Base-by-base conservation (phyloP, 2,797 vertebrate genomes). In the Catostomus latipinnis region DNA sequence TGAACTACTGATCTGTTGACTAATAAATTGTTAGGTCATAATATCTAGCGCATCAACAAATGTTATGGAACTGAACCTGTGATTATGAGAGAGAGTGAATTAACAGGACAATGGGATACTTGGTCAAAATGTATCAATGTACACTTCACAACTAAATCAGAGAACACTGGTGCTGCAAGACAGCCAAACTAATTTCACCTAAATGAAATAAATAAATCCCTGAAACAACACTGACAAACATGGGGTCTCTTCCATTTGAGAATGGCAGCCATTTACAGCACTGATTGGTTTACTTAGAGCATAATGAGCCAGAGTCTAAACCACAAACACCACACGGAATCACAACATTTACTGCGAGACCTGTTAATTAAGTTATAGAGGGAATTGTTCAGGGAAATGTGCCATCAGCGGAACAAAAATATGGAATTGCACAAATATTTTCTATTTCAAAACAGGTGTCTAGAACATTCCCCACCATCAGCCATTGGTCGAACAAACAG, bases 191-290 rank as follows among this genome's bases (percentile, higher is more conserved):
- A 78, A 79, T 81, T 83, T 53, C 14, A 76, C 52, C 81, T 80
- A 81, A 86, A 83, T 79, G 46, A 85, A 80, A 82, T 80, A 54
- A 85, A 84, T 85, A 80, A 70, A 76, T 80, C 62, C 63, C 60
- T 81, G 73, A 79, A 81, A 66, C 81, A 63, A 81, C 66, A 62
- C 13, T 67, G 82, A 71, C 71, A 83, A 78, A 78, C 71, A 34
- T 34, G 34, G 71, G 14, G 76, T 62, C 34, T 60, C 67, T 14
- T 79, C 80, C 66, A 74, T 66, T 80, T 83, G 53, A 68, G 78
- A 76, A 80, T 82, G 70, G 63, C 81, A 80, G 56, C 62, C 65
- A 13, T 61, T 81, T 73, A 77, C 58, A 62, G 34, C 13, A 14
- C 74, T 81, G 71, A 81, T 61, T 66, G 71, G 52, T 78, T 81